Base-by-base conservation (phyloP, 2,113 vertebrate genomes). In the Apaloderma vittatum region DNA sequence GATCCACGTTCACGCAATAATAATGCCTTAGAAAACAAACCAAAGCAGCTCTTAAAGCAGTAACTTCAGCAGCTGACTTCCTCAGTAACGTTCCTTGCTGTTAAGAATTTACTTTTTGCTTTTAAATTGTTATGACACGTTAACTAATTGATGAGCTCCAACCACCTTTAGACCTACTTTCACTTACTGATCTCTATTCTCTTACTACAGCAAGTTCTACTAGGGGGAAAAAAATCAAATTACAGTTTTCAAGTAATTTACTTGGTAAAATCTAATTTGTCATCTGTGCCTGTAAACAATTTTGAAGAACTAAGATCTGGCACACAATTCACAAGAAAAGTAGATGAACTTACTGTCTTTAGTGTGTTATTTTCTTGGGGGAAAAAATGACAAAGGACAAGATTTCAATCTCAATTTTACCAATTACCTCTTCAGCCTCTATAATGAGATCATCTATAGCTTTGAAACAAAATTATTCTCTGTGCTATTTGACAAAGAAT, bases 231-330 rank as follows among this genome's bases (percentile, higher is more conserved):
- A 34, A n/a, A 74, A 9, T 16, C 43, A 84, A 93, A 87, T 70
- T 76, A 73, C 21, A 88, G 36, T 63, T 91, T 75, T 85, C 61
- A 91, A 82, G 49, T 79, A 48, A 79, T 90, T 81, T 82, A 90
- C 19, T 8, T 76, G 71, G 36, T 27, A 92, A 95, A 86, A 84
- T 43, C 55, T 65, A 17, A 72, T 82, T 88, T 88, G 36, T 85
- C 78, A 94, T 32, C 74, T 65, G 15, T 48, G 62, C 32, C 48
- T 82, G 48, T 75, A 86, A 94, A 94, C 37, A 72, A 24, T 68
- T 88, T 9, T 75, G 22, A 94, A 73, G 54, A 88, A 74, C 30
- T 77, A 70, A 72, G 72, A 93, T 78, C 40, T 78, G 65, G 62
- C 70, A 91, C 11, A 43, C 10, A 68, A 59, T 34, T 90, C 43